Percentiles rank a stretch among this genome's conserved stretches.
Evolutionary conservation across 2,797 vertebrate species (phyloP).

Genomic region (Synanceia verrucosa): DNA sequence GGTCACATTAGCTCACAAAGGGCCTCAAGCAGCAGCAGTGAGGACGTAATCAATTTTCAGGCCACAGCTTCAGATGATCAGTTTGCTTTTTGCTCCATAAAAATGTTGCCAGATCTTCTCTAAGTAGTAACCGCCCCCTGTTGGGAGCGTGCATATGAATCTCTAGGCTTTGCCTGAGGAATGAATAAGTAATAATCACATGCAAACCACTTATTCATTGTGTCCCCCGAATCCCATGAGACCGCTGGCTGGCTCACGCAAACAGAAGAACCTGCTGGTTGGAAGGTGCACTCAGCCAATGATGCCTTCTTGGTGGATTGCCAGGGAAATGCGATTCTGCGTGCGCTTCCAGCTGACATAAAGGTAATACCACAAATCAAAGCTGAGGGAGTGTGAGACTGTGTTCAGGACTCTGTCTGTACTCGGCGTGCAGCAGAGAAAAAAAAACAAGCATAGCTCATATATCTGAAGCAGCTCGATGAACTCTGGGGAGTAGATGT

Average conservation of each 20-base stretch:
- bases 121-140: conserved; percentile 33
- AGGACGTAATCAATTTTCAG: conserved; percentile 52
- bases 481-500: conserved; percentile 51
- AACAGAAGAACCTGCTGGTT: conserved; percentile 55
- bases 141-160: conserved; percentile 29
- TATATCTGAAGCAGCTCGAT: conserved; percentile 39
- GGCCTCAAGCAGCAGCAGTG: conserved; percentile 17
- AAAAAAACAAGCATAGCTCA: conserved; percentile 41
- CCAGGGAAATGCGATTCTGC: conserved; percentile 54
- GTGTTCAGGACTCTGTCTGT: conserved; percentile 2
- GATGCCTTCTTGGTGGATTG: conserved; percentile 53
- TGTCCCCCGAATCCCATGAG: conserved; percentile 24
- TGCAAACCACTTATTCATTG: conserved; percentile 52
- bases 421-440: neutral
- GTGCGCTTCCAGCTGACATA: conserved; percentile 40
- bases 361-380: conserved; percentile 38
- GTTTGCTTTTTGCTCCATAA: conserved; percentile 38
- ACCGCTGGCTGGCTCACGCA: conserved; percentile 34
- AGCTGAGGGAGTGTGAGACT: conserved; percentile 17
- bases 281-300: conserved; percentile 35
- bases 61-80: conserved; percentile 40
- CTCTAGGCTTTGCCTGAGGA: conserved; percentile 39
- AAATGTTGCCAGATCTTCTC: conserved; percentile 41
- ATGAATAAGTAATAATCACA: conserved; percentile 64
- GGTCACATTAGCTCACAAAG: conserved; percentile 43